Evolutionary conservation across 2,888 invertebrate species (phyloP), one percentile per base, ranked within the genome.

Genomic region (Barypeithes pellucidus): DNA sequence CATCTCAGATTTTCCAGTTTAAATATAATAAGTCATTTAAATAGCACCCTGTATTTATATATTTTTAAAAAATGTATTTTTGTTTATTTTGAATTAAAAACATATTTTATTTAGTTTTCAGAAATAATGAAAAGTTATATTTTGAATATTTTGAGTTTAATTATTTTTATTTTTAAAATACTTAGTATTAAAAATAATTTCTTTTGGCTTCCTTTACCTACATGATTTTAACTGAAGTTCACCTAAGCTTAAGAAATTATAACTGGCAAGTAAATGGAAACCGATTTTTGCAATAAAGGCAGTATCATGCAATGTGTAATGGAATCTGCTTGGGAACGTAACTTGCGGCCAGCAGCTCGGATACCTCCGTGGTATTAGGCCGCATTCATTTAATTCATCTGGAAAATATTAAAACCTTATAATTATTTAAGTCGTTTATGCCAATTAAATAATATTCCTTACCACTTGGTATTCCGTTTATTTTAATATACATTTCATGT

Each of bases 241-340:
- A 29, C 5, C 29, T 29, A 29, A 29, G 29, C 29, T 29, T 29
- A 29, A 29, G 7, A 29, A 29, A 29, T 29, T 29, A 29, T 29
- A 16, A 39, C 67, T 39, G 47, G 62, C 20, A 52, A 24, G 57
- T 68, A 61, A 68, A 61, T 61, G 60, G 52, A 61, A 12, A 68
- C 52, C 39, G 39, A 61, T 61, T 61, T 68, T 61, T 61, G 68
- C 68, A 68, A 63, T 57, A 63, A n/a, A 70, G 18, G 63, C 45
- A 43, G 45, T 36, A 66, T 36, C 62, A 63, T 76, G 76, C 59
- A 39, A 67, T 67, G 59, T 16, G 69, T 61, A 72, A 79, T 77
- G 77, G 74, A 77, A 79, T 79, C 79, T 72, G 78, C 79, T 75
- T 79, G 79, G 76, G 79, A 79, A 79, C 73, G 45, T 18, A 72